Base-by-base conservation (phyloP, 2,797 vertebrate genomes). In the Pelochelys cantorii region DNA sequence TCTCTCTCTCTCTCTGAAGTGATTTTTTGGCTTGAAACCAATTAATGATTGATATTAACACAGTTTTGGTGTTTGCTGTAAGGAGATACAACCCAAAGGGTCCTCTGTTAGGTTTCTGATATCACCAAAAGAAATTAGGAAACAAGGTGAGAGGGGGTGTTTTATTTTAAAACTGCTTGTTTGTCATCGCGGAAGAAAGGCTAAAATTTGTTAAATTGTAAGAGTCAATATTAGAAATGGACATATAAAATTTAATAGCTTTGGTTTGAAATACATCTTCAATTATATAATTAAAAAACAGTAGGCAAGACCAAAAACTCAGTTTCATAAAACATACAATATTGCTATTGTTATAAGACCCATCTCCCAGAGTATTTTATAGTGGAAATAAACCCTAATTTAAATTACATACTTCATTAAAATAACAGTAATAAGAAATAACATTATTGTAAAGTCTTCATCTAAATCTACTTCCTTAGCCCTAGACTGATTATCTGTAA, bases 221-320 rank as follows among this genome's bases (percentile, higher is more conserved):
- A 68, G 77, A 89, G 80, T 94, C 86, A 31, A 84, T 22, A 86
- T 97, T 97, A 59, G 95, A 98, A 98, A 98, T 87, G 87, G 96
- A 96, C 97, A 98, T 98, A 98, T 87, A 98, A 98, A 98, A 98
- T 98, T 98, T 98, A 98, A 98, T 98, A 93, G 97, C 93, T 97
- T 96, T 97, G 94, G 92, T 96, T 97, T 98, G 97, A 97, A 98
- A 97, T 95, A 96, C 90, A 96, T 95, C 94, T 97, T 97, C 96
- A 92, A 96, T 77, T 83, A 94, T 81, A 96, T 37, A 93, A 93
- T 97, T 97, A 97, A 93, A 97, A 98, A 98, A 98, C 83, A 97
- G 91, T 57, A 94, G 86, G 93, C 81, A 93, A 96, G 91, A 86
- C 79, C 55, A 68, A 95, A 93, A 92, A 95, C 96, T 94, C 90